Evolutionary conservation across 2,113 vertebrate species (phyloP), one percentile per base, ranked within the genome.

Genomic region (Peromyscus polionotus): DNA sequence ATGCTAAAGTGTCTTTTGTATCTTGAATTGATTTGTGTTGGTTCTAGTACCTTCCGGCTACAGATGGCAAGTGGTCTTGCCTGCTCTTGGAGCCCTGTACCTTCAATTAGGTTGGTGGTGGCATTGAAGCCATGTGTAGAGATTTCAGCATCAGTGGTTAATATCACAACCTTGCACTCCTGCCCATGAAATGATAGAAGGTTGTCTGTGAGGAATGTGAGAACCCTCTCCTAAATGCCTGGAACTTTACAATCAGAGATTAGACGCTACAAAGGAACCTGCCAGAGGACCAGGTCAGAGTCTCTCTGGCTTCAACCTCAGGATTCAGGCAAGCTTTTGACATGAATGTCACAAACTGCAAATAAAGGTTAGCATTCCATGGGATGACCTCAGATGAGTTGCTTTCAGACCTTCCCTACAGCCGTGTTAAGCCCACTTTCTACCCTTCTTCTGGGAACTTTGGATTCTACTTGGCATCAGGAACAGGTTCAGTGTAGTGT

Each of bases 271-370:
- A 98, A 97, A 98, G 93, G 95, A 97, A 97, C 61, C 95, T 95
- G 97, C 98, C 97, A 97, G 93, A 97, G 97, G 96, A 97, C 94
- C 95, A 98, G 98, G 97, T 98, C 97, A 97, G 95, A 96, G 97
- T 98, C 96, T 98, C 98, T 98, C 95, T 97, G 97, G 93, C 98
- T 98, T 95, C 94, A 98, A 98, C 98, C 97, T 96, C 89, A 59
- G 96, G 98, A 98, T 98, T 67, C 63, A 95, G 94, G 93, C 91
- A 80, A 93, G 76, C 90, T 98, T 98, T 98, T 98, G 94, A 97
- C 95, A 97, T 96, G 88, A 98, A 88, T 98, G 96, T 98, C 98
- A 93, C 88, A 94, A 97, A 98, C 96, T 98, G 97, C 90, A 98
- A 98, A 98, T 98, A 97, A 98, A 97, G 91, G 91, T 96, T 97